These are phyloP conservation scores for Lepidostoma basale DNA, from an alignment of 1,140 invertebrate genomes.

Conservation along the genomic window DNA sequence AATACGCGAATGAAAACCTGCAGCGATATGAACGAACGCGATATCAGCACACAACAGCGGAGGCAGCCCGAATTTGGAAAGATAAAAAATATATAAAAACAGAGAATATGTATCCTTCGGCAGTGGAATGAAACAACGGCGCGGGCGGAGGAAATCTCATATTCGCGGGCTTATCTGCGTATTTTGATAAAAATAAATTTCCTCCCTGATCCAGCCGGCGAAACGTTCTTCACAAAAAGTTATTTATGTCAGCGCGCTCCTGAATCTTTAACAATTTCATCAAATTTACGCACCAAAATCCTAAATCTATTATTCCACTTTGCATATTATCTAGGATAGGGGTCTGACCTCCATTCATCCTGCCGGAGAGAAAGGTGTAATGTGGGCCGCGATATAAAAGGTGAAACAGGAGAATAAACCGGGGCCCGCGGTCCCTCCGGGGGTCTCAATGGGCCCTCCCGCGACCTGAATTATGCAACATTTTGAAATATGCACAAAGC, in stretches of 20 bases:
- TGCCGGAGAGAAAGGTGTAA: neutral
- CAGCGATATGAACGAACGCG: no score
- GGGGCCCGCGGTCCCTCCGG: neutral
- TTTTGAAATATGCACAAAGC: constrained; percentile 38
- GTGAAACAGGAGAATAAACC: constrained; percentile 12
- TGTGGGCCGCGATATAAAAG: constrained; percentile 21
- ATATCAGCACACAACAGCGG: no score
- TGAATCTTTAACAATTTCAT: constrained; percentile 19
- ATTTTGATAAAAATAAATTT: neutral
- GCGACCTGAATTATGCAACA: constrained; percentile 32
- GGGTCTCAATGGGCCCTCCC: neutral
- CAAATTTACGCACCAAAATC: constrained; percentile 22
- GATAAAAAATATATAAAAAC: no score
- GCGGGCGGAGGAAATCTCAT: no score
- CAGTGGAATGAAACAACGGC: no score
- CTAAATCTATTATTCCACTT: constrained; percentile 23
- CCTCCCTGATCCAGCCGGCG: neutral
- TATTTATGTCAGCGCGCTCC: neutral
- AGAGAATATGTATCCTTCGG: no score
- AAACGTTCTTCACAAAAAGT: neutral
- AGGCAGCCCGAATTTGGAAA: no score
- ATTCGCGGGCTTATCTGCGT: no score
- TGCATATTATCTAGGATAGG: constrained; percentile 22
- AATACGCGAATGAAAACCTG: no score
- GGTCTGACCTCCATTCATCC: constrained; percentile 12